phyloP scores from a whole-genome alignment of 2,113 vertebrate genomes.

The Bos javanicus region DNA sequence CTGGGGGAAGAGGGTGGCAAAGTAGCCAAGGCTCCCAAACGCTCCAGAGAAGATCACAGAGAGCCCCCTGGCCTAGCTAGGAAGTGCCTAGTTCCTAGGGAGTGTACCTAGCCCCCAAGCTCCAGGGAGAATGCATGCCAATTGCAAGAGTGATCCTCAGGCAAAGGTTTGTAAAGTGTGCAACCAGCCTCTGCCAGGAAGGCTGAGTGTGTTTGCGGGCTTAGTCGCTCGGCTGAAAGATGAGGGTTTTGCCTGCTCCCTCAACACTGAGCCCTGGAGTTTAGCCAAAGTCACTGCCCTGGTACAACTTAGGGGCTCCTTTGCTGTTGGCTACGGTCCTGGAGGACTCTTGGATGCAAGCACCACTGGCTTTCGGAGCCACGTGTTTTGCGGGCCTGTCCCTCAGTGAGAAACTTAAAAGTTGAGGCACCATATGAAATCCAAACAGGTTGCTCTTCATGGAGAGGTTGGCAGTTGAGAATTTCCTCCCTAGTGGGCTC shows the following conservation, averaged over 20 bases:
- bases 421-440: not conserved
- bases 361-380: not conserved
- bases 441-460: not conserved
- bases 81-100: not conserved
- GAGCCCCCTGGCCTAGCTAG: no score
- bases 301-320: not conserved
- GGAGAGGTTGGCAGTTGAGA: not conserved
- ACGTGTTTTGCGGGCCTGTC: fast-evolving
- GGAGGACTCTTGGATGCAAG: not conserved
- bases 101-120: not conserved
- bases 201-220: not conserved
- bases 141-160: not conserved
- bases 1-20: not conserved
- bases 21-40: not conserved
- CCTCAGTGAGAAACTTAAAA: not conserved
- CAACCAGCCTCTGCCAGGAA: not conserved
- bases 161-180: not conserved
- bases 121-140: not conserved
- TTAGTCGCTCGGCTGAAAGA: not conserved
- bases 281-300: fast-evolving
- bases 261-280: not conserved
- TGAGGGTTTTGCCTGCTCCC: not conserved
- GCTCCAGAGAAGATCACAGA: not conserved
- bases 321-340: not conserved
- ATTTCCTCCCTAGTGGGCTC: not conserved